Base-by-base conservation (phyloP, 2,888 invertebrate species). In the Yponomeuta plumbellus region DNA sequence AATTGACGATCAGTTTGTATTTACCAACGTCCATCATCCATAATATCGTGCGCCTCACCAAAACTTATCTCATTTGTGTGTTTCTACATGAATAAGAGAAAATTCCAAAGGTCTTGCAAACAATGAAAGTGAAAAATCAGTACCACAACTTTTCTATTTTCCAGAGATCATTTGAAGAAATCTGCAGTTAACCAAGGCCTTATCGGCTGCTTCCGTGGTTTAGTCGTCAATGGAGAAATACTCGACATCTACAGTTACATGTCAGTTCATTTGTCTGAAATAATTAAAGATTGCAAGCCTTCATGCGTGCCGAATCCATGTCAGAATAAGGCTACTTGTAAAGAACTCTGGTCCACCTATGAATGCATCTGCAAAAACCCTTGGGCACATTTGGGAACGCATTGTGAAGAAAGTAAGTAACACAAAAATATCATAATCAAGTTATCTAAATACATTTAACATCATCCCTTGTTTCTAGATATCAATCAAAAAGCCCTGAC, bases 241-340 rank as follows among this genome's bases (percentile, higher is more conserved):
- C 90, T 98, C 59, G 97, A 98, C 78, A 96, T 98, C 71, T 96
- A 97, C 85, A 96, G 96, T 72, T 97, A 97, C 83, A 97, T 96
- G 96, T 96, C 97, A 58, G 97, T 97, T 40, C 97, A 97, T 86
- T 86, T 97, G 66, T 96, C 96, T 64, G 97, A 97, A 84, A 97
- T 98, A 70, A 97, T 97, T 69, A 96, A 96, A 80, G 97, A 97
- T 80, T 98, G 98, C 80, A 97, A 96, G 79, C 97, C 98, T 0
- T 97, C 97, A 0, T 98, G 98, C 84, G 97, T 97, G 71, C 97
- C 97, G 0, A 97, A 97, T 80, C 98, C 98, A 11, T 98, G 98
- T 80, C 95, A 96, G 82, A 98, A 98, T 81, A 97, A 95, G 62
- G 98, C 97, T 0, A 94, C 94, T 70, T 98, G 97, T 80, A 97